A percentile compares a stretch with the other conserved stretches of the same genome.
Evolutionary conservation across 1,140 invertebrate species (phyloP).

Genomic region (Caenorhabditis elegans): DNA sequence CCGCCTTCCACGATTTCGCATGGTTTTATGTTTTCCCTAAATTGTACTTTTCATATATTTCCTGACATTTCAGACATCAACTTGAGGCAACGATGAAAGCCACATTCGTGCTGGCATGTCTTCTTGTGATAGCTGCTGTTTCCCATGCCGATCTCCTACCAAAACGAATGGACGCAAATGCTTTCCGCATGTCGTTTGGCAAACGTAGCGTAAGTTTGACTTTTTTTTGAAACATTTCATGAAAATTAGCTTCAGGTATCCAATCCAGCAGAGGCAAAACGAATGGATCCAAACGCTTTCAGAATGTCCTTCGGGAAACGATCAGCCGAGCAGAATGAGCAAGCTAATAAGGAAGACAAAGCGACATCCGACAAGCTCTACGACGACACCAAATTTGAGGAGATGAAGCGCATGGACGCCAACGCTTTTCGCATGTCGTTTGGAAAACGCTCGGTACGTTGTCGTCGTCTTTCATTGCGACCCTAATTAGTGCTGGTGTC

Average conservation of each 20-base stretch:
- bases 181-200: conserved; percentile 41
- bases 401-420: conserved; percentile 5
- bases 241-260: neutral
- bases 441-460: conserved; percentile 31
- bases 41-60: neutral
- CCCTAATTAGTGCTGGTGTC: neutral
- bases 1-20: neutral
- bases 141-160: neutral
- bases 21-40: no score
- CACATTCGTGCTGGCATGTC: neutral
- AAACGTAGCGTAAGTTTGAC: conserved; percentile 13
- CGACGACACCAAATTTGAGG: neutral
- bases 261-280: neutral
- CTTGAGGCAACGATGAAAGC: conserved; percentile 21
- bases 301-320: conserved; percentile 39
- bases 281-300: conserved; percentile 35
- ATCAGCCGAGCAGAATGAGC: conserved; percentile 1
- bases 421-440: conserved; percentile 39
- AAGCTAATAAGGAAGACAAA: neutral
- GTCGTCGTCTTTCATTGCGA: neutral
- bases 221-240: neutral
- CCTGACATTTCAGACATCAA: neutral
- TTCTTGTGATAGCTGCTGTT: neutral
- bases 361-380: neutral
- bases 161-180: conserved; percentile 29